These are phyloP conservation scores for Magallana angulata DNA, from an alignment of 1,140 invertebrate species.

Conservation along the genomic window DNA sequence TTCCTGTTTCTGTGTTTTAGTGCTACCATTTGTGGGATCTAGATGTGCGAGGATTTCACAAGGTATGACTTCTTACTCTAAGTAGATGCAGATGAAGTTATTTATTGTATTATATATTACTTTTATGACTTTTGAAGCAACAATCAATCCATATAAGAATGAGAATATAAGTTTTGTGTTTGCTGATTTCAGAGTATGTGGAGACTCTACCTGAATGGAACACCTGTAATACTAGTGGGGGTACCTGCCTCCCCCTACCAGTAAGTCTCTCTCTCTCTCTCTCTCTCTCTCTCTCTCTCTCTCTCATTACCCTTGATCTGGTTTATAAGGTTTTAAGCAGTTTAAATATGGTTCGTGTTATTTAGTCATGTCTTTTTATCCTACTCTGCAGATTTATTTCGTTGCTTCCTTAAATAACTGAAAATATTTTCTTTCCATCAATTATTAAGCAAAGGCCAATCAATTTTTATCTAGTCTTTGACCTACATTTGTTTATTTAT, in stretches of 20 bases:
- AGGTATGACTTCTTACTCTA: conserved; percentile 69
- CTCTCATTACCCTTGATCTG: too few species aligned
- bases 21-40: conserved; percentile 86
- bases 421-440: too few species aligned
- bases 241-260: conserved; percentile 83
- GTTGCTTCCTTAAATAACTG: too few species aligned
- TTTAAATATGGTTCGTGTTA: too few species aligned
- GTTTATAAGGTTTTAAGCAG: too few species aligned
- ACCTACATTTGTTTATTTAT: background rate
- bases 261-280: conserved; percentile 74
- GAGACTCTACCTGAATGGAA: conserved; percentile 82
- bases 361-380: too few species aligned
- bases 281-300: background rate
- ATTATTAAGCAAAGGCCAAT: too few species aligned
- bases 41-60: conserved; percentile 84
- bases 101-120: too few species aligned
- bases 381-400: too few species aligned
- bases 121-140: too few species aligned
- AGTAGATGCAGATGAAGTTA: background rate
- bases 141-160: too few species aligned
- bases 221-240: conserved; percentile 82
- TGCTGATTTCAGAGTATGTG: conserved; percentile 80
- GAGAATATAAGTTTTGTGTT: background rate
- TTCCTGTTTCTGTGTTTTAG: conserved; percentile 75
- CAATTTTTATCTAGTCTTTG: too few species aligned